phyloP scores from a whole-genome alignment of 2,113 vertebrate genomes.

The Anguilla japonica region DNA sequence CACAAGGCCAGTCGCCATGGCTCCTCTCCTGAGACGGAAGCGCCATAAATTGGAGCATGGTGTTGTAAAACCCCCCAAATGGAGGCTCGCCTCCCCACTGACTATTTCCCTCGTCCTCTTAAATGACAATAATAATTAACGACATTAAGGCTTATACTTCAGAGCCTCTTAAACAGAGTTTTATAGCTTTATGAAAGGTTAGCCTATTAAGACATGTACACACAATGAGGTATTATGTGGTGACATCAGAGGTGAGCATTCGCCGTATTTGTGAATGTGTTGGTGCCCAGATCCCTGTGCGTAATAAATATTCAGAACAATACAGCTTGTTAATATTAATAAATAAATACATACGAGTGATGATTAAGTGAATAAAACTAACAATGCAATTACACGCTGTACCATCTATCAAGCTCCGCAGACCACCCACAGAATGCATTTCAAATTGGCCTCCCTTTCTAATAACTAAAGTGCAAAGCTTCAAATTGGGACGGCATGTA shows the following conservation, averaged over 20 bases:
- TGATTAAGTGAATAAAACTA: not conserved
- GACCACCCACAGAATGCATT: not conserved
- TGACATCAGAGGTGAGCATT: constrained; percentile 3
- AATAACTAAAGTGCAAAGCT: not conserved
- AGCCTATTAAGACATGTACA: constrained; percentile 34
- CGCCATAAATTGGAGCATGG: constrained; percentile 54
- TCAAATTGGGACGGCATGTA: not conserved
- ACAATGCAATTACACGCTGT: not conserved
- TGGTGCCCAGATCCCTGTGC: not conserved
- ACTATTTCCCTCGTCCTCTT: constrained; percentile 55
- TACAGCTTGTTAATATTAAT: not conserved
- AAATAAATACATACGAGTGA: not conserved
- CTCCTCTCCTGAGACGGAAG: constrained; percentile 8
- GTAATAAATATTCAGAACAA: not conserved
- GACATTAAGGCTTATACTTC: constrained; percentile 61
- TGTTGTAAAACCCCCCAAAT: constrained; percentile 58
- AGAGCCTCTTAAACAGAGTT: constrained; percentile 64
- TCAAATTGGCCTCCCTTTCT: not conserved
- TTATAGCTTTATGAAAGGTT: constrained; percentile 55
- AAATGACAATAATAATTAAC: constrained; percentile 70
- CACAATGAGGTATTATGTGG: constrained; percentile 32
- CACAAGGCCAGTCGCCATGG: not conserved
- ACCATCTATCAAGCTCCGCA: not conserved
- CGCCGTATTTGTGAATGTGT: not conserved
- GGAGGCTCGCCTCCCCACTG: constrained; percentile 46